Conservation (phyloP, 92 coral and sea anemone species). For the Porites divaricata region DNA sequence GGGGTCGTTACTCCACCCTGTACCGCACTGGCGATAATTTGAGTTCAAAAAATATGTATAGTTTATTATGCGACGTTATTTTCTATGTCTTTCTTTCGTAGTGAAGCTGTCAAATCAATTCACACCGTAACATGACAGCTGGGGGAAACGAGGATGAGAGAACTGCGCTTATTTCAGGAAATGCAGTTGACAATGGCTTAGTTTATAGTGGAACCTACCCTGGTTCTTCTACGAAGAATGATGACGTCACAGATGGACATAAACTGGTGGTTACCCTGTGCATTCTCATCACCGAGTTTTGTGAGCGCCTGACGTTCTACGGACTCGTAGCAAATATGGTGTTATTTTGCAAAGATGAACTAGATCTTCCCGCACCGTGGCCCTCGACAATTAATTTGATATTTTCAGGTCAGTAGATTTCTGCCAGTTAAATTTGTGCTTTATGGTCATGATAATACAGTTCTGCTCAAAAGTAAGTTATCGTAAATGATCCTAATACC, state of each 20-base stretch:
- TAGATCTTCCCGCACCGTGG: slow-evolving; percentile 40
- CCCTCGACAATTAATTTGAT: slow-evolving; percentile 77
- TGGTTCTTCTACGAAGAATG: too few relatives aligned
- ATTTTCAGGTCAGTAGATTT: slow-evolving; percentile 72
- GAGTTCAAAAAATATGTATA: too few relatives aligned
- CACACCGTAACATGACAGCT: not conserved
- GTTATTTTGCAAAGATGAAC: slow-evolving; percentile 62
- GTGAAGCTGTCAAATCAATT: not conserved
- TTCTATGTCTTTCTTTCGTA: not conserved
- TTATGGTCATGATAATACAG: too few relatives aligned
- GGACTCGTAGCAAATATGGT: slow-evolving; percentile 85
- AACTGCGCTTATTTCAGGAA: not conserved
- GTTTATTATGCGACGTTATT: too few relatives aligned
- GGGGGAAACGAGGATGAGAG: not conserved
- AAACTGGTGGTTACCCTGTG: slow-evolving; percentile 65
- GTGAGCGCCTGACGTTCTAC: slow-evolving; percentile 89
- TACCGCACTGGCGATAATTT: too few relatives aligned
- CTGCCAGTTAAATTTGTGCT: too few relatives aligned
- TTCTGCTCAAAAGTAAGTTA: too few relatives aligned
- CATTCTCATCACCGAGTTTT: slow-evolving; percentile 85
- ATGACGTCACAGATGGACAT: not conserved
- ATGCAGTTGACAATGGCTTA: not conserved
- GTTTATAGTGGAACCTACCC: too few relatives aligned
- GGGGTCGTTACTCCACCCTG: too few relatives aligned
- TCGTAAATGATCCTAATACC: too few relatives aligned